Conservation (phyloP, 37 sponge, comb jelly and placozoan genomes). For the Eunapius fragilis region DNA sequence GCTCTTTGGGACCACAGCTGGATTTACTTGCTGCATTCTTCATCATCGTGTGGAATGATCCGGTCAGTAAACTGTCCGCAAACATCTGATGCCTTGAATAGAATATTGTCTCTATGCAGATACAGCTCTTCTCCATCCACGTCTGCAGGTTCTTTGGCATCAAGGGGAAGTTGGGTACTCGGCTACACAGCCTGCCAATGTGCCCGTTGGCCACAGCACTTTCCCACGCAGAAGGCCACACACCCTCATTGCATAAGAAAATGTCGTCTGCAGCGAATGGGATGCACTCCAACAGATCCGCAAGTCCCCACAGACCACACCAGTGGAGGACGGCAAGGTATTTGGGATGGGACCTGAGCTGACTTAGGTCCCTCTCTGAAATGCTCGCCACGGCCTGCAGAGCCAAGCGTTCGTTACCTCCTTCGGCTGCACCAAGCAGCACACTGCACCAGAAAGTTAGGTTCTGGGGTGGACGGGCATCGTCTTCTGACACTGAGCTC, state of each 20-base stretch:
- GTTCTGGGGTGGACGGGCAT: not conserved
- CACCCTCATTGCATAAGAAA: not conserved
- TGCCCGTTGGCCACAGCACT: conserved; percentile 35
- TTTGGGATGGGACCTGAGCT: not conserved
- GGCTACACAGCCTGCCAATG: conserved; percentile 27
- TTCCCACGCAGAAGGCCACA: conserved; percentile 21
- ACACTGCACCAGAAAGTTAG: conserved; percentile 25
- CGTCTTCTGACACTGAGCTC: not conserved
- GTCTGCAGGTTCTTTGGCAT: not conserved
- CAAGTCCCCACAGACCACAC: conserved; percentile 75
- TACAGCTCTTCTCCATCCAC: not conserved
- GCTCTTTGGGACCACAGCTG: not conserved
- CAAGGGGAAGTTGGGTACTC: not conserved
- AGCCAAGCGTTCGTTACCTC: conserved; percentile 17
- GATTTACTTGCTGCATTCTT: not conserved
- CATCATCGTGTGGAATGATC: conserved; percentile 11
- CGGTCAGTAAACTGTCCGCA: not conserved
- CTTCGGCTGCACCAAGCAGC: conserved; percentile 4
- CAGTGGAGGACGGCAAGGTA: conserved; percentile 33
- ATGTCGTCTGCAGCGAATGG: not conserved
- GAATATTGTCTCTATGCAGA: not conserved
- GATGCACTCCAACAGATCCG: conserved; percentile 32
- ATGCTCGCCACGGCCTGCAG: conserved; percentile 13
- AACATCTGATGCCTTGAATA: not conserved
- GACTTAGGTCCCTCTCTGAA: conserved; percentile 3